These are phyloP conservation scores for Pleuronectes platessa DNA, from an alignment of 2,113 vertebrate species.

Conservation along the genomic window DNA sequence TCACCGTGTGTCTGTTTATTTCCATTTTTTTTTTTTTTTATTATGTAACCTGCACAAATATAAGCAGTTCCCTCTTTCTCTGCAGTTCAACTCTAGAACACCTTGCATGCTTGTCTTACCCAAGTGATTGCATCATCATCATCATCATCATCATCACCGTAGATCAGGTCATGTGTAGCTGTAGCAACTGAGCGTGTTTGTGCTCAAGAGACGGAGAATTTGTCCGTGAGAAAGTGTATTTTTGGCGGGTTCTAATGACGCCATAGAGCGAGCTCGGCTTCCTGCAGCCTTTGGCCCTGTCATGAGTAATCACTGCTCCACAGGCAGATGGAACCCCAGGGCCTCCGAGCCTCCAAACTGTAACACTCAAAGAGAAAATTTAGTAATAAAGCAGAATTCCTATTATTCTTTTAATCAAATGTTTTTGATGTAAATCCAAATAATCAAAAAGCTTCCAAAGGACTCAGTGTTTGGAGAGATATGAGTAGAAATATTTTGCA, in stretches of 20 bases:
- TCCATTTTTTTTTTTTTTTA: too few species aligned
- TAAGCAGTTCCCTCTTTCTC: not conserved
- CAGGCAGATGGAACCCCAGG: constrained; percentile 28
- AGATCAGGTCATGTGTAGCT: not conserved
- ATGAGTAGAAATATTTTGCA: not conserved
- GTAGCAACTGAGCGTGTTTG: not conserved
- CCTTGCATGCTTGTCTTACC: not conserved
- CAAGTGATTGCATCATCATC: not conserved
- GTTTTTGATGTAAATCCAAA: constrained; percentile 16
- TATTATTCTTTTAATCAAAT: not conserved
- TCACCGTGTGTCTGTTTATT: not conserved
- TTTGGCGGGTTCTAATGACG: constrained; percentile 41
- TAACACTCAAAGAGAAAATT: constrained; percentile 5
- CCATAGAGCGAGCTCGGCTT: constrained; percentile 24
- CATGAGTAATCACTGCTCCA: constrained; percentile 51
- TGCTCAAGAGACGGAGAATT: not conserved
- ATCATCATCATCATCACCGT: not conserved
- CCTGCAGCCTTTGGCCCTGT: constrained; percentile 55
- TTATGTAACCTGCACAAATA: not conserved
- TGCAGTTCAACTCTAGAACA: too few species aligned
- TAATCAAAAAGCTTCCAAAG: not conserved
- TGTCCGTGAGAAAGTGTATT: not conserved
- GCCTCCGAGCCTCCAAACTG: constrained; percentile 11
- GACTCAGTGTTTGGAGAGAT: constrained; percentile 17
- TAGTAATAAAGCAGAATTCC: not conserved